phyloP scores from a whole-genome alignment of 2,113 vertebrate genomes.

The Calonectris borealis region DNA sequence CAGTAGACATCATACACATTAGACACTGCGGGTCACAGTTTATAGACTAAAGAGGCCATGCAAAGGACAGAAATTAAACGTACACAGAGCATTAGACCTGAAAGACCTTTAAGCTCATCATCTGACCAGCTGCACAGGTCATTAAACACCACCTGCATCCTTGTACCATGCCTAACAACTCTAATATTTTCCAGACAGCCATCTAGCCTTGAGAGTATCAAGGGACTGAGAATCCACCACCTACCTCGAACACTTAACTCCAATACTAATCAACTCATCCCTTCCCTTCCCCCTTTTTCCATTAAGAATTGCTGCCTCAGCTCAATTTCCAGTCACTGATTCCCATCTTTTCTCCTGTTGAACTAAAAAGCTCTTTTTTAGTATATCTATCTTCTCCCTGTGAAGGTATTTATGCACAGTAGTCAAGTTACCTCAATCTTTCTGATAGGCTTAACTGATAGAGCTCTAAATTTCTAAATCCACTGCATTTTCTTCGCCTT shows the following conservation, averaged over 20 bases:
- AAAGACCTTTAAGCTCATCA: background rate
- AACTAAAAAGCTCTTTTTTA: background rate
- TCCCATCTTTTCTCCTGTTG: background rate
- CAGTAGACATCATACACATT: background rate
- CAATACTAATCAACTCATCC: background rate
- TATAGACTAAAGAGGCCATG: background rate
- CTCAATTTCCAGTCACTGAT: background rate
- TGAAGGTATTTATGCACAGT: background rate
- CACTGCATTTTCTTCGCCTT: background rate
- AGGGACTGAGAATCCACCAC: background rate
- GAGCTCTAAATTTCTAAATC: background rate
- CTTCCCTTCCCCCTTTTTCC: background rate
- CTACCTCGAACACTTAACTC: background rate
- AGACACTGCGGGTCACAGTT: background rate
- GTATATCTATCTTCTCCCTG: background rate
- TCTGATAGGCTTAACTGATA: background rate
- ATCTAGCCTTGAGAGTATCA: background rate
- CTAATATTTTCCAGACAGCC: background rate
- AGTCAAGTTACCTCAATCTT: background rate
- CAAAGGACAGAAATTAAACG: background rate
- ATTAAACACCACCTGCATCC: background rate
- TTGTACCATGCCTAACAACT: background rate
- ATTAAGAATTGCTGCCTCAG: background rate
- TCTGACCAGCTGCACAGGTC: background rate
- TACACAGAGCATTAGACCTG: background rate